Conservation (phyloP, 2,797 vertebrate genomes). For the Neopelma chrysocephalum region DNA sequence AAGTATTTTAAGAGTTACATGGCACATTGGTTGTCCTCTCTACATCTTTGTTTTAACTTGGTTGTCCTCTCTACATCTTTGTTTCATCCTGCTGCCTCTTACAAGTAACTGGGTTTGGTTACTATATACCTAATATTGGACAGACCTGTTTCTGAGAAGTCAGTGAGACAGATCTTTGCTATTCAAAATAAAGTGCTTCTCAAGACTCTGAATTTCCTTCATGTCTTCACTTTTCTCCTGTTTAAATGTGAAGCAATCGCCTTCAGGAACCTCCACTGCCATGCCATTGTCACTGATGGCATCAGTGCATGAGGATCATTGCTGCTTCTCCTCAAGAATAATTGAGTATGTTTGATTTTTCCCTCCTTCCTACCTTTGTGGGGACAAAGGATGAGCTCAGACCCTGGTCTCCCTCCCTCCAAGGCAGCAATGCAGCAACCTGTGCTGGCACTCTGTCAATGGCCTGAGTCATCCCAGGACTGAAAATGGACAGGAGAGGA, state of each 20-base stretch:
- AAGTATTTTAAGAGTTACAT: neutral
- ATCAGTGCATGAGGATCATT: fast-evolving
- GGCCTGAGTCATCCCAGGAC: neutral
- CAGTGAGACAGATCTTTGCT: neutral
- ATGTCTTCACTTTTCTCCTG: neutral
- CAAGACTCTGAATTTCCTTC: neutral
- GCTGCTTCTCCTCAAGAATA: neutral
- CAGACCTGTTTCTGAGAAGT: neutral
- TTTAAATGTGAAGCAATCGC: neutral
- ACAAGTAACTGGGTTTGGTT: neutral
- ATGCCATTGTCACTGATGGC: fast-evolving
- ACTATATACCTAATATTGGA: neutral
- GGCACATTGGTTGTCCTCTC: neutral
- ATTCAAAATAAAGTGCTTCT: neutral
- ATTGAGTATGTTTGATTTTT: neutral
- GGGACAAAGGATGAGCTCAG: neutral
- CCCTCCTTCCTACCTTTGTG: neutral
- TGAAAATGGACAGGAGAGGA: neutral
- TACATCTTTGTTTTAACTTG: neutral
- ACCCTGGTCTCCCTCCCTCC: neutral
- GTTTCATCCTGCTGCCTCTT: neutral
- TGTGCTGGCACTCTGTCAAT: neutral
- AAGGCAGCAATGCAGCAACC: neutral
- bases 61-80: neutral
- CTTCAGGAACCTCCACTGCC: neutral